These are phyloP conservation scores for Catamblyrhynchus diadema DNA, from an alignment of 2,797 vertebrate genomes.

Conservation along the genomic window DNA sequence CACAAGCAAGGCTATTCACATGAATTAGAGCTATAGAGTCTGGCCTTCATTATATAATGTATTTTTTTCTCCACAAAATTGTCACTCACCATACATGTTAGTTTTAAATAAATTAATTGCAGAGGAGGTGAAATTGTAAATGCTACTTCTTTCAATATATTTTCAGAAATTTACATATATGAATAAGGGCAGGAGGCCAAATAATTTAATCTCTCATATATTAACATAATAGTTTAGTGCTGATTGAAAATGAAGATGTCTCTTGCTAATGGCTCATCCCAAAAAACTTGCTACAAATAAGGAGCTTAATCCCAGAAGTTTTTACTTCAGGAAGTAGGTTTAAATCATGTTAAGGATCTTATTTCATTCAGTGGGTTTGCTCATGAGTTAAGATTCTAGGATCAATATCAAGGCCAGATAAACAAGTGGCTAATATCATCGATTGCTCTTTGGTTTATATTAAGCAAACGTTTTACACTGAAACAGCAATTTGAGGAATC, in stretches of 20 bases:
- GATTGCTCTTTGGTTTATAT: neutral
- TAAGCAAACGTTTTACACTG: neutral
- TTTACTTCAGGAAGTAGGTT: neutral
- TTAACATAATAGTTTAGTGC: neutral
- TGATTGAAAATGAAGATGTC: neutral
- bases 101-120: conserved; percentile 44
- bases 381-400: neutral
- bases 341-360: neutral
- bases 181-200: neutral
- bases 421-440: neutral
- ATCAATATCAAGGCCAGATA: neutral
- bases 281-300: neutral
- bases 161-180: conserved; percentile 35
- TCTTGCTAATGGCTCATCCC: neutral
- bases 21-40: neutral
- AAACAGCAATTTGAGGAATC: neutral
- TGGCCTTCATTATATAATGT: neutral
- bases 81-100: neutral
- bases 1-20: conserved; percentile 14
- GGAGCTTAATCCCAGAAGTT: neutral
- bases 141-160: neutral
- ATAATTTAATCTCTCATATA: neutral
- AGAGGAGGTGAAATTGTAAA: conserved; percentile 27
- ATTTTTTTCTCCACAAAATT: conserved; percentile 28
- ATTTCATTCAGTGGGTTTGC: neutral